Conservation (phyloP, 2,797 vertebrate species). For the Cyprinella venusta region DNA sequence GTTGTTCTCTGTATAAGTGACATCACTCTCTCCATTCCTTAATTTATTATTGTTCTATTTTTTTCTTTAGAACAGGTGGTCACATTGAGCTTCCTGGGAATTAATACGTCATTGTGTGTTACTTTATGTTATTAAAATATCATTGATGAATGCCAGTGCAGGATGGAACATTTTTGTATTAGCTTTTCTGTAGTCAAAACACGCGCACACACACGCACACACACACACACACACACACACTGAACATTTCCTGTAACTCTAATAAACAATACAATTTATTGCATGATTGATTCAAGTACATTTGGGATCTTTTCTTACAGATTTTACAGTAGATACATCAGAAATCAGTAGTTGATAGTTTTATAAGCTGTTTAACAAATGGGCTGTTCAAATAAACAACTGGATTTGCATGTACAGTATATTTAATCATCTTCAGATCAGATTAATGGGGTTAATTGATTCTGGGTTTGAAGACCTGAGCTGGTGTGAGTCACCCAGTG, state of each 20-base stretch:
- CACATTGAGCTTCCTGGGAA: constrained; percentile 18
- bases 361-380: neutral
- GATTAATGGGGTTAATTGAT: neutral
- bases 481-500: neutral
- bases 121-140: neutral
- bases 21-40: neutral
- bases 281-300: neutral
- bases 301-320: neutral
- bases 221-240: too few relatives aligned
- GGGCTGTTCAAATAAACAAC: neutral
- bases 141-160: neutral
- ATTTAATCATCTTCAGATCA: neutral
- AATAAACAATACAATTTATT: neutral
- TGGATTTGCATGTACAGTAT: neutral
- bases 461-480: neutral
- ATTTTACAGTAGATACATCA: neutral
- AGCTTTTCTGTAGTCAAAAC: neutral
- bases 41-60: constrained; percentile 1
- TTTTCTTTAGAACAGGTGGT: constrained; percentile 38
- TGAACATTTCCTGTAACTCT: neutral
- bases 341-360: neutral
- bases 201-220: neutral
- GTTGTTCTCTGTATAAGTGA: constrained; percentile 9
- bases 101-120: constrained; percentile 6
- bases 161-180: neutral